Evolutionary conservation across 2,888 invertebrate genomes (phyloP).

Genomic region (Phyto melanocephala): DNA sequence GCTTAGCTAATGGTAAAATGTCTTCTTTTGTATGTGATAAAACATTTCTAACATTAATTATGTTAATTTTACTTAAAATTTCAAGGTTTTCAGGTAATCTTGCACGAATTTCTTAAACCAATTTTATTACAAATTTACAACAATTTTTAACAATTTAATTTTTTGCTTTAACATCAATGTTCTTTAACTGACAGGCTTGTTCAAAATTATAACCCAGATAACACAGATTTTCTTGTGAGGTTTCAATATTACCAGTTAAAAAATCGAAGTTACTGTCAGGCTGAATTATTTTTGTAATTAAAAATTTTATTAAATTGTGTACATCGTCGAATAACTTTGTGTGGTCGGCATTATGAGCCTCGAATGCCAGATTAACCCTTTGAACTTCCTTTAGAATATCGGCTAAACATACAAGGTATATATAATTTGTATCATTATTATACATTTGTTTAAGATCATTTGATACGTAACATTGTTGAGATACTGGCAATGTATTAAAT

Average conservation of each 20-base stretch:
- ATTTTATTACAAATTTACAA: neutral
- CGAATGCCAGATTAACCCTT: slow-evolving; percentile 4
- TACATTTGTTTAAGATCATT: slow-evolving; percentile 18
- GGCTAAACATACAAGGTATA: neutral
- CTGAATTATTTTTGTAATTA: neutral
- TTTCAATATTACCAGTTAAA: too few species aligned
- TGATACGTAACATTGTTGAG: slow-evolving; percentile 8
- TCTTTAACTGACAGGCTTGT: neutral
- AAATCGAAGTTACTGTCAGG: neutral
- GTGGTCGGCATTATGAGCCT: slow-evolving; percentile 1
- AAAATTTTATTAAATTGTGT: neutral
- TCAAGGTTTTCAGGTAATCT: too few species aligned
- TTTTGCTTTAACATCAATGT: neutral
- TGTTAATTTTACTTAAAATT: too few species aligned
- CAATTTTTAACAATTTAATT: neutral
- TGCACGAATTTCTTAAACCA: neutral
- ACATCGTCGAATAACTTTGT: slow-evolving; percentile 2
- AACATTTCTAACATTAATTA: too few species aligned
- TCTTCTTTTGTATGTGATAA: too few species aligned
- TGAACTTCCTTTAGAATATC: neutral
- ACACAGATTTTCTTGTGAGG: neutral
- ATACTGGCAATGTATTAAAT: slow-evolving; percentile 25
- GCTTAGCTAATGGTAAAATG: too few species aligned
- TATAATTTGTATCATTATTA: slow-evolving; percentile 19
- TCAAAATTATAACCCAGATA: neutral